These are phyloP conservation scores for Ceyx erithaca DNA, from an alignment of 2,797 vertebrate species.

Conservation along the genomic window DNA sequence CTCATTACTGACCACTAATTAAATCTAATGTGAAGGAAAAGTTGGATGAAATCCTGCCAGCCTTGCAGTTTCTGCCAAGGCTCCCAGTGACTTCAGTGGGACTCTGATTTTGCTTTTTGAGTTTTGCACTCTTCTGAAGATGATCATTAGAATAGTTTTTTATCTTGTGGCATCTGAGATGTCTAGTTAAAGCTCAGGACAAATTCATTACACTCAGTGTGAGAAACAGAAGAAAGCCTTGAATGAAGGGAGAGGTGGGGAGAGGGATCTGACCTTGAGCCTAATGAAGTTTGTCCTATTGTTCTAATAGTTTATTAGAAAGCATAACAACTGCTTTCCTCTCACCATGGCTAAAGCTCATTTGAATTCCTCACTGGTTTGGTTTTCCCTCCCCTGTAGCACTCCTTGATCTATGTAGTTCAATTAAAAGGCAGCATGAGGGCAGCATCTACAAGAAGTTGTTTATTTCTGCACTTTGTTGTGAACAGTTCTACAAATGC, in stretches of 20 bases:
- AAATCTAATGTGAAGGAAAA: conserved; percentile 39
- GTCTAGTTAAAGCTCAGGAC: neutral
- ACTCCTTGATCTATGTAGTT: conserved; percentile 61
- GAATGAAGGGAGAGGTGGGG: neutral
- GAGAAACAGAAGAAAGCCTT: neutral
- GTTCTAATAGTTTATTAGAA: neutral
- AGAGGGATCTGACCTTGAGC: neutral
- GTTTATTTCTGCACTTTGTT: conserved; percentile 26
- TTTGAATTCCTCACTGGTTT: neutral
- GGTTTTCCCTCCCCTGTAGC: neutral
- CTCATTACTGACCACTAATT: conserved; percentile 64
- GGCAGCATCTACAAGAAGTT: conserved; percentile 69
- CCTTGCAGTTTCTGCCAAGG: neutral
- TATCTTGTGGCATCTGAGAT: neutral
- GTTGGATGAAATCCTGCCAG: conserved; percentile 34
- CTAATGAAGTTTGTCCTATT: neutral
- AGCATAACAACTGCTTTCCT: neutral
- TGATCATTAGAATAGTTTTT: neutral
- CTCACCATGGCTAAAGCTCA: neutral
- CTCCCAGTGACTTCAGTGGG: conserved; percentile 22
- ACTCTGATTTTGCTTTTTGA: neutral
- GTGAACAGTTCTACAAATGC: neutral
- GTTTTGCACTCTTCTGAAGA: neutral
- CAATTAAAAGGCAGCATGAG: conserved; percentile 72
- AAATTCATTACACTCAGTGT: neutral